These are phyloP conservation scores for pig (Sus scrofa) DNA, from an alignment of 2,113 vertebrate genomes.

Conservation along the genomic window DNA sequence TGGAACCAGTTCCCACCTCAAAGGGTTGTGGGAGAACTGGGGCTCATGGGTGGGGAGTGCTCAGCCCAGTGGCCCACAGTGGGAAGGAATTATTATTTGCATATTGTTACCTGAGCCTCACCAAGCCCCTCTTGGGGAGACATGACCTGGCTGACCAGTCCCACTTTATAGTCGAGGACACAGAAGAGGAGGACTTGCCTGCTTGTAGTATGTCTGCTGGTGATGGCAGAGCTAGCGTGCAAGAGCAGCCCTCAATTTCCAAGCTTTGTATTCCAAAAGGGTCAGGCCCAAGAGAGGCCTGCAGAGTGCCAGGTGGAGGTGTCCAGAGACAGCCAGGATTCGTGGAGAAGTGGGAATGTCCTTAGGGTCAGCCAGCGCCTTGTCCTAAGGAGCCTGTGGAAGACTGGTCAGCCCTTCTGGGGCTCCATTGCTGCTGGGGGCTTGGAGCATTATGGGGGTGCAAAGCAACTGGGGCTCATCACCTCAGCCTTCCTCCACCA, in stretches of 20 bases:
- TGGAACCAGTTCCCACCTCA: too few relatives aligned
- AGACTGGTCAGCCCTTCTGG: background rate
- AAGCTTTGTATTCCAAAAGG: slow-evolving; percentile 18
- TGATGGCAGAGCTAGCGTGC: background rate
- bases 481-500: background rate
- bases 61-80: background rate
- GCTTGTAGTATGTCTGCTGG: background rate
- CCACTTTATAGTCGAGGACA: background rate
- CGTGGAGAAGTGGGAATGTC: background rate
- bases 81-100: background rate
- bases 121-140: background rate
- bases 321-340: background rate
- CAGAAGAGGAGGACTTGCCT: background rate
- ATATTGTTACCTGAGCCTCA: background rate
- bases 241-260: background rate
- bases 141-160: background rate
- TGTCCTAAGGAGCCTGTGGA: background rate
- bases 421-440: background rate
- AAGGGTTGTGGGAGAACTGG: background rate
- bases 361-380: background rate
- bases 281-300: background rate
- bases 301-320: background rate
- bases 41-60: background rate
- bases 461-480: background rate
- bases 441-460: background rate